A percentile compares a stretch with the other conserved stretches of the same genome.
phyloP scores from a whole-genome alignment of 2,888 invertebrate genomes.

The Drosophila paucipuncta region DNA sequence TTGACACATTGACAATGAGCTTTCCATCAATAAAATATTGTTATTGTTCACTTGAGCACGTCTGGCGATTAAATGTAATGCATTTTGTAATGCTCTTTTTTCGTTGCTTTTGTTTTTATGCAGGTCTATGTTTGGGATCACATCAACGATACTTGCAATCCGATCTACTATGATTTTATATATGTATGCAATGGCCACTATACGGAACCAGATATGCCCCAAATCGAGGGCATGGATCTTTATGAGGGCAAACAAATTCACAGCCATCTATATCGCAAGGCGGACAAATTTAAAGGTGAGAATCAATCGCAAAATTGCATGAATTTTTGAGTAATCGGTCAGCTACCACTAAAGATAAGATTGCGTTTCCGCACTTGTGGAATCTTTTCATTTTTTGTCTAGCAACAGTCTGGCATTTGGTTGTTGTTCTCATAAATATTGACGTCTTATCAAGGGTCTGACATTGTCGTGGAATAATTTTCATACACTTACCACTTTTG shows the following conservation, averaged over 20 bases:
- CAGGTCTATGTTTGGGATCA: conserved; percentile 83
- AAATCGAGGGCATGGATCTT: conserved; percentile 89
- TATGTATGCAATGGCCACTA: conserved; percentile 96
- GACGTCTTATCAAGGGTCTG: conserved; percentile 41
- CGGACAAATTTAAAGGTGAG: conserved; percentile 88
- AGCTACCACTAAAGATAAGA: conserved; percentile 9
- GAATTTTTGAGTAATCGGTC: too few relatives aligned
- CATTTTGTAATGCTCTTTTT: too few relatives aligned
- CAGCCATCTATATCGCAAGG: conserved; percentile 94
- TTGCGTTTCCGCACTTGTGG: not conserved
- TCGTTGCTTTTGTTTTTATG: not conserved
- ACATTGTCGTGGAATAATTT: conserved; percentile 19
- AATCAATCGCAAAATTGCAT: not conserved
- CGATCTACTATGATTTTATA: conserved; percentile 90
- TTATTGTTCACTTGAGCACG: conserved; percentile 18
- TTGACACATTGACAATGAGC: conserved; percentile 1
- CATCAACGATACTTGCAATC: conserved; percentile 83
- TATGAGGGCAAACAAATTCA: conserved; percentile 89
- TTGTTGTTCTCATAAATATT: conserved; percentile 6
- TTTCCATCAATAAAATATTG: conserved; percentile 12
- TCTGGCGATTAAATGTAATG: conserved; percentile 24
- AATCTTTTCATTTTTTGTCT: not conserved
- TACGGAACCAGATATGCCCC: conserved; percentile 91
- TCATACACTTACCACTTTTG: not conserved
- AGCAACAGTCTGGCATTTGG: conserved; percentile 22